Base-by-base conservation (phyloP, 2,113 vertebrate species). In the Anolis sagrei region DNA sequence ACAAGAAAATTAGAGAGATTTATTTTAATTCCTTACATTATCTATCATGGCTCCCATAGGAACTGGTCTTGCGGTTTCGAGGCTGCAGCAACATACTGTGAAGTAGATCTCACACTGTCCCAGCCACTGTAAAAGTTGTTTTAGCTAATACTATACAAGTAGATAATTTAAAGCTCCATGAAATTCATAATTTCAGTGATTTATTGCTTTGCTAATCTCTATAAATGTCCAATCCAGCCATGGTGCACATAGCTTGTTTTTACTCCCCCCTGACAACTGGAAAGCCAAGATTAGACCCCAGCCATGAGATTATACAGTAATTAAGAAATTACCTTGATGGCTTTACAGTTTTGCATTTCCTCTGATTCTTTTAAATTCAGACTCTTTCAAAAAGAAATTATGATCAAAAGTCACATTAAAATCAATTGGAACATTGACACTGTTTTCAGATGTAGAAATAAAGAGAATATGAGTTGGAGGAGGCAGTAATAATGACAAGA, bases 81-180 rank as follows among this genome's bases (percentile, higher is more conserved):
- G 88, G 23, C 34, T 44, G 13, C 64, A 54, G 49, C 1, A 72
- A 1, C 75, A 34, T 81, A 83, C 79, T 89, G 83, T 86, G 73
- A 86, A 86, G 86, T 58, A 88, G 27, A 72, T 75, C 69, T 44
- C 39, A 44, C 27, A 16, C 5, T 79, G 2, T 83, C 79, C 79
- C 82, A 80, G n/a, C 66, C 76, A 0, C 23, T 85, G 66, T 79
- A 74, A 80, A 88, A 58, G 27, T 32, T 75, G 44, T 86, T 89
- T 92, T 85, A 89, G 84, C 74, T 90, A 89, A 92, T 7, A 21
- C 9, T 72, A 5, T 80, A n/a, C 54, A 90, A 87, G 4, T 68
- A 39, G 48, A 68, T 87, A 90, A 92, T 92, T 61, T 81, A 85
- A 68, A 72, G 64, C 70, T 86, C 48, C n/a, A 93, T 66, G 2